A percentile compares a stretch with the other conserved stretches of the same genome.
Conservation (phyloP, 64 coral and sea anemone genomes). For the Dendrophyllia cribrosa region DNA sequence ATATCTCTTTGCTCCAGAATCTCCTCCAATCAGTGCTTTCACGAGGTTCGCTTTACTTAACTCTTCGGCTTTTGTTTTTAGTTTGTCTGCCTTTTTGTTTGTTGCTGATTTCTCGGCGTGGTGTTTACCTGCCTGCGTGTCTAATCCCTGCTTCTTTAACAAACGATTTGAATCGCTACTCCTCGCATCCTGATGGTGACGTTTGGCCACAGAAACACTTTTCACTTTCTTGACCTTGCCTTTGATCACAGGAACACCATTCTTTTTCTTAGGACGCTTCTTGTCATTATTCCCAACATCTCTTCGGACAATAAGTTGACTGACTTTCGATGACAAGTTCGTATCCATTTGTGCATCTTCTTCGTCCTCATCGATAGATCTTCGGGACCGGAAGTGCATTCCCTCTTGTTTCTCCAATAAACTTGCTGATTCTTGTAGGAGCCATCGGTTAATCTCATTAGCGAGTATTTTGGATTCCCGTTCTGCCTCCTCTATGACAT, state of each 20-base stretch:
- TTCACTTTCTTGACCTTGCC: not conserved
- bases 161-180: not conserved
- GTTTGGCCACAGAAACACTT: not conserved
- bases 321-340: not conserved
- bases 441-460: constrained; percentile 75
- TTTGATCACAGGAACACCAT: not conserved
- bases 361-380: constrained; percentile 8
- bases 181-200: not conserved
- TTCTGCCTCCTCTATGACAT: constrained; percentile 52
- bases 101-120: not conserved
- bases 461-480: constrained; percentile 63
- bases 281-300: not conserved
- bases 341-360: constrained; percentile 8
- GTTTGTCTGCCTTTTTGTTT: not conserved
- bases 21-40: constrained; percentile 19
- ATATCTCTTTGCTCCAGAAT: not conserved
- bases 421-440: constrained; percentile 19
- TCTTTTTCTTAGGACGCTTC: not conserved
- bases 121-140: not conserved
- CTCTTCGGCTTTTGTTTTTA: not conserved
- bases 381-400: not conserved
- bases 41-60: constrained; percentile 31
- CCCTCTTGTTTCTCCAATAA: not conserved
- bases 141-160: not conserved
- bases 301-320: constrained; percentile 12